These are phyloP conservation scores for Trogon melanurus DNA, from an alignment of 2,113 vertebrate genomes.

Conservation along the genomic window DNA sequence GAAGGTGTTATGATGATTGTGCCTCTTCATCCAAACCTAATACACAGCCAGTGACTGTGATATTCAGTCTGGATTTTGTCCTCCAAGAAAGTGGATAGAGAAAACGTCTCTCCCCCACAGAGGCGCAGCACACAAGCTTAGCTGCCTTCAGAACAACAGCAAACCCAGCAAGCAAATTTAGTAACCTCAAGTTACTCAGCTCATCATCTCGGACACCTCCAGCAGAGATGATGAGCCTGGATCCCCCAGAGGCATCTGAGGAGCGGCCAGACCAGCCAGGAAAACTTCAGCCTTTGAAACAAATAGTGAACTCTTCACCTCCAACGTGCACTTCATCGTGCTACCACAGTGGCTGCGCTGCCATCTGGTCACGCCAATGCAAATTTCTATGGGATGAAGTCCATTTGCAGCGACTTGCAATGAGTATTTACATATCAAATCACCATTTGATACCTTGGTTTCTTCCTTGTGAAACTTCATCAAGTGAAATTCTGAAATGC, in stretches of 20 bases:
- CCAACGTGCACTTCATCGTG: rapidly evolving
- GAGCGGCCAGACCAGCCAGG: neutral
- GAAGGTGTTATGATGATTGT: rapidly evolving
- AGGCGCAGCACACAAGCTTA: neutral
- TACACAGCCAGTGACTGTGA: neutral
- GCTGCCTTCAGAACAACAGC: neutral
- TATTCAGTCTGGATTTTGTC: neutral
- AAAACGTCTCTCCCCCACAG: neutral
- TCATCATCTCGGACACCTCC: neutral
- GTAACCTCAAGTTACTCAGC: neutral
- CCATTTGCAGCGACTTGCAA: neutral
- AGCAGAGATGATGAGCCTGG: neutral
- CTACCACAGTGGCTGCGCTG: rapidly evolving
- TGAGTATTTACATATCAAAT: neutral
- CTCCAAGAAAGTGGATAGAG: neutral
- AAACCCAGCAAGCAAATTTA: neutral
- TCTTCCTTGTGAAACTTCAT: neutral
- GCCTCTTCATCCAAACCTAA: neutral
- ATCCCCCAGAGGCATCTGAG: neutral
- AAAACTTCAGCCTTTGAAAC: neutral
- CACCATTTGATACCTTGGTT: neutral
- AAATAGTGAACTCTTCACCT: neutral
- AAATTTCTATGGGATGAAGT: neutral
- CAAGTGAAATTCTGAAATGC: rapidly evolving
- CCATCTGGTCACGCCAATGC: rapidly evolving